Evolutionary conservation across 2,113 vertebrate species (phyloP), one percentile per base, ranked within the genome.

Genomic region (Hiodon alosoides): DNA sequence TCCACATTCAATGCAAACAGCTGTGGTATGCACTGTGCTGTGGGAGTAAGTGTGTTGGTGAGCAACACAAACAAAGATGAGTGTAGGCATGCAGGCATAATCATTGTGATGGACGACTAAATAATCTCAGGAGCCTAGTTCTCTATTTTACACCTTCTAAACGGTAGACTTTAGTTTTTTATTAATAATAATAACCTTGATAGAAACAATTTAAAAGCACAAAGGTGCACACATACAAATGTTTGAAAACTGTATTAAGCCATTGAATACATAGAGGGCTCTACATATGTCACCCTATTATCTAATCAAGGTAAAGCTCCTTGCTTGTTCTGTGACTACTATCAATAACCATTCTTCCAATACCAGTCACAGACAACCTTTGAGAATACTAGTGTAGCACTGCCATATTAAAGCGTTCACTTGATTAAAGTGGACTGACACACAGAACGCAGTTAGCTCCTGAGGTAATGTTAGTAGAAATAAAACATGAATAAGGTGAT

Each of bases 31-130:
- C 82, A 88, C 80, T 82, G 82, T 71, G 67, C 76, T 80, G 85
- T 81, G 86, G 81, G 84, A 83, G 83, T 86, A 85, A 85, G 87
- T 85, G 81, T 85, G 86, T 84, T 84, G 84, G 85, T 83, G 87
- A 82, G 86, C 83, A 77, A 80, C 84, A 78, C 73, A 90, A 83
- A 83, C 73, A 84, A 82, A 85, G 81, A 86, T 80, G 87, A 82
- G 84, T 85, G 81, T 80, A 85, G 86, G 86, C 86, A 86, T 86
- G 86, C 86, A 80, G 77, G 86, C 89, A 85, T 79, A 89, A 86
- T 86, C 86, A 86, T 85, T 85, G 82, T 77, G 86, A 88, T 89
- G 93, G 85, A 68, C 86, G 31, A 76, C 89, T 90, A 77, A 51
- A 77, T 75, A 17, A 59, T 83, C 53, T 76, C 80, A 85, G 87